Conservation (phyloP, 2,113 vertebrate species). For the Amblyopsis rosae region DNA sequence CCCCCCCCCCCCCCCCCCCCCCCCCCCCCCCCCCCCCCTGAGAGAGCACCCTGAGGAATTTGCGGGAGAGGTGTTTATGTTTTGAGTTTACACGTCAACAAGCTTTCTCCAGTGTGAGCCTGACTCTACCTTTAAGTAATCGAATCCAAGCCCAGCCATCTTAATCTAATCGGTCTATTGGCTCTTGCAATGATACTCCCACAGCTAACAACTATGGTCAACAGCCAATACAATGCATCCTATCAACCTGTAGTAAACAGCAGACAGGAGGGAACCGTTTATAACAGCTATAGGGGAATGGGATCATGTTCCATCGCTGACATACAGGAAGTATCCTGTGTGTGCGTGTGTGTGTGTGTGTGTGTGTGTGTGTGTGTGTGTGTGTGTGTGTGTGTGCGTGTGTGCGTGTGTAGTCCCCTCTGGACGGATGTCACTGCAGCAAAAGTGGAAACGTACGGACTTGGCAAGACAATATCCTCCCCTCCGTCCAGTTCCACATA, state of each 20-base stretch:
- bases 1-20: too few species aligned
- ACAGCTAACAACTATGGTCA: too few species aligned
- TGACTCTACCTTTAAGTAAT: neutral
- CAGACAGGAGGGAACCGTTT: neutral
- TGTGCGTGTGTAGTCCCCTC: conserved; percentile 28
- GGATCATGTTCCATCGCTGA: neutral
- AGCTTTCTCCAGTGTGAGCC: neutral
- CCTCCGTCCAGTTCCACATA: conserved; percentile 4
- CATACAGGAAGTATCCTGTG: neutral
- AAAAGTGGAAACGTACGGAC: conserved; percentile 36
- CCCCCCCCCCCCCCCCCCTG: too few species aligned
- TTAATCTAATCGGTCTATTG: neutral
- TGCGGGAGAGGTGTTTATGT: too few species aligned
- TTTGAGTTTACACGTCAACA: conserved; percentile 12
- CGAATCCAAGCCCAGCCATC: neutral
- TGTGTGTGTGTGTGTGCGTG: neutral
- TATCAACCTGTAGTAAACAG: neutral
- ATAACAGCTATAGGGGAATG: neutral
- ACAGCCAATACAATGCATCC: neutral
- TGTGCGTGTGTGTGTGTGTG: conserved; percentile 8
- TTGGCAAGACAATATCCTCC: conserved; percentile 38
- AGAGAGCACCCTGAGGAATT: too few species aligned
- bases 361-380: neutral
- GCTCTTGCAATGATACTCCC: neutral
- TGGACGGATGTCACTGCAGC: conserved; percentile 40